Evolutionary conservation across 2,797 vertebrate genomes (phyloP), one percentile per base, ranked within the genome.

Genomic region (Fratercula arctica): DNA sequence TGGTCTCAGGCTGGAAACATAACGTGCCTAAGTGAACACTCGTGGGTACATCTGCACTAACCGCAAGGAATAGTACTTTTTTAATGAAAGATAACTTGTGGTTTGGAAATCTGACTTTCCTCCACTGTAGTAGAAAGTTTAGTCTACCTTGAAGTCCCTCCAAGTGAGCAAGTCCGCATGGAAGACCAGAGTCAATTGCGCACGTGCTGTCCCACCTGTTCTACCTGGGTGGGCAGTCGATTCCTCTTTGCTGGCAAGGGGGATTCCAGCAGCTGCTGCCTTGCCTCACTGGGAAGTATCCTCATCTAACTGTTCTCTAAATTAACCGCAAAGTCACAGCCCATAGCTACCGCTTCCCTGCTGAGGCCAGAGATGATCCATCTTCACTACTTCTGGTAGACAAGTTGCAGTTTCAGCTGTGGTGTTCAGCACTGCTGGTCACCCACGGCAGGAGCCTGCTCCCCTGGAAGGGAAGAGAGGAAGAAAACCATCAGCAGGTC

Each of bases 141-240:
- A 76, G 9, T 21, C 23, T 87, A 6, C 23, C 35, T 11, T 82
- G 6, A 51, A 73, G 28, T 12, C 16, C 11, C 26, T 74, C 50
- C 39, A 85, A 53, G 13, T 17, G 25, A 68, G 26, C 1, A 1
- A 75, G 28, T 13, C 31, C 8, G 3, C 13, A 3, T 6, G 26
- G 20, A 74, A 64, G 13, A 59, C 3, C 28, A 20, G 11, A 57
- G 13, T 17, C 18, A 29, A 24, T 8, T 0, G 0, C 68, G 24
- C 0, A 4, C 31, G 7, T 53, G 13, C 37, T 50, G 31, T n/a
- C 17, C 12, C 21, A 37, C 23, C 11, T 64, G 23, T 64, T 41
- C 41, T 46, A 35, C 16, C 57, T 84, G 37, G 13, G 5, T 29
- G 25, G 43, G 33, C 24, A 61, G 19, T 7, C 0, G 0, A 9